phyloP scores from a whole-genome alignment of 2,888 invertebrate species.

The Melieria crassipennis region DNA sequence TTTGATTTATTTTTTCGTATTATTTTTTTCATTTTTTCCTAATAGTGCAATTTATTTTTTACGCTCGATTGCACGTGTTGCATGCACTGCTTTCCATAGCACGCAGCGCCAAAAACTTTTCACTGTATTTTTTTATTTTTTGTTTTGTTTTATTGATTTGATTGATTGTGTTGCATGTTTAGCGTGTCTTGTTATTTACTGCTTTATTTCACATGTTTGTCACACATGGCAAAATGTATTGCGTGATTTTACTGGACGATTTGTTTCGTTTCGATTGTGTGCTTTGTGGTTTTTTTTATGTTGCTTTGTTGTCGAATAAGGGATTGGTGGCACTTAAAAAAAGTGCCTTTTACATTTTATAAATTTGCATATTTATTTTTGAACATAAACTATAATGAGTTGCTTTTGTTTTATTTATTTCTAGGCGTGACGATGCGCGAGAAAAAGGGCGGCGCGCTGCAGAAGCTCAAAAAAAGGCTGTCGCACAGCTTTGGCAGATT shows the following conservation, averaged over 20 bases:
- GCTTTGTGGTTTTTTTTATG: neutral
- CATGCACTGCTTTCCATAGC: neutral
- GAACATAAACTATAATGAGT: slow-evolving; percentile 7
- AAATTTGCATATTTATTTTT: neutral
- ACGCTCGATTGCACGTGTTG: slow-evolving; percentile 29
- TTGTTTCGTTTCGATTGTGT: too few relatives aligned
- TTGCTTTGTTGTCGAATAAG: neutral
- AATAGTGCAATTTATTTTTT: slow-evolving; percentile 38
- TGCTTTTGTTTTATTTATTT: slow-evolving; percentile 55
- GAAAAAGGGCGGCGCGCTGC: slow-evolving; percentile 91
- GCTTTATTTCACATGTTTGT: too few relatives aligned
- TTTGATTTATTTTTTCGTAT: too few relatives aligned
- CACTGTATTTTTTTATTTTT: neutral
- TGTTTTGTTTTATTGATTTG: slow-evolving; percentile 23
- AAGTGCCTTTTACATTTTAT: slow-evolving; percentile 3
- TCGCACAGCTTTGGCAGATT: slow-evolving; percentile 96
- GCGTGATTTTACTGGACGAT: too few relatives aligned
- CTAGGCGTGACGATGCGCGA: slow-evolving; percentile 89
- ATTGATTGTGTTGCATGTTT: slow-evolving; percentile 32
- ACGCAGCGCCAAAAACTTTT: neutral
- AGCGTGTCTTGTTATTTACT: neutral
- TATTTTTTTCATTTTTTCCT: neutral
- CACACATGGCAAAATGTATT: too few relatives aligned
- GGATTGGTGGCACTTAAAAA: neutral
- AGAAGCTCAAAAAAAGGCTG: slow-evolving; percentile 93